Evolutionary conservation across 2,113 vertebrate genomes (phyloP).

Genomic region (Xenopus laevis): DNA sequence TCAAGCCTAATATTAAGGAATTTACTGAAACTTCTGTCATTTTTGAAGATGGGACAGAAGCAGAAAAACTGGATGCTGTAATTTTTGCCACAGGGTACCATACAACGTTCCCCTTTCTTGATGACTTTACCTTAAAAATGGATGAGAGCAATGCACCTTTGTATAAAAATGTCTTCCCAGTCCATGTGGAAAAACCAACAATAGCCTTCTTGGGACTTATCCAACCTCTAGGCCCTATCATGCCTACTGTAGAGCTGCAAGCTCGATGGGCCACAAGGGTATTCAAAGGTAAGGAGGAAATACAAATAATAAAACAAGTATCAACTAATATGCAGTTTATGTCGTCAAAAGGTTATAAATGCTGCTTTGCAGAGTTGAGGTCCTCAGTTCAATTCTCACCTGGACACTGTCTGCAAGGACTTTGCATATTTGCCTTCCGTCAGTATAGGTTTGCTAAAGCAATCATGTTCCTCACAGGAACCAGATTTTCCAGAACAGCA

Average conservation of each 20-base stretch:
- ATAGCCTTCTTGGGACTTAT: constrained; percentile 67
- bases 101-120: constrained; percentile 65
- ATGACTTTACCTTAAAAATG: constrained; percentile 53
- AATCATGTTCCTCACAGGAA: too few relatives aligned
- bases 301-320: background rate
- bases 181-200: constrained; percentile 59
- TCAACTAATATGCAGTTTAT: too few relatives aligned
- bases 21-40: constrained; percentile 65
- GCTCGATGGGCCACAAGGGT: constrained; percentile 66
- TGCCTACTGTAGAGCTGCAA: constrained; percentile 69
- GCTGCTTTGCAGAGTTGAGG: too few relatives aligned
- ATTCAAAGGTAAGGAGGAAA: constrained; percentile 58
- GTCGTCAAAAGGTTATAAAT: too few relatives aligned
- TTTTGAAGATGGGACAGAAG: constrained; percentile 70
- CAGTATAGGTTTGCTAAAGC: background rate
- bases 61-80: constrained; percentile 68
- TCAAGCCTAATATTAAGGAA: constrained; percentile 68
- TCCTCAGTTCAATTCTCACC: too few relatives aligned
- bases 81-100: constrained; percentile 80
- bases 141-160: constrained; percentile 52
- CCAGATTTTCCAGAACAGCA: too few relatives aligned
- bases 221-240: constrained; percentile 57
- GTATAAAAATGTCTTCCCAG: constrained; percentile 68
- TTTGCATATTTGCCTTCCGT: too few relatives aligned
- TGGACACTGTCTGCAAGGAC: background rate